phyloP scores from a whole-genome alignment of 2,113 vertebrate species.

The Cygnus atratus region DNA sequence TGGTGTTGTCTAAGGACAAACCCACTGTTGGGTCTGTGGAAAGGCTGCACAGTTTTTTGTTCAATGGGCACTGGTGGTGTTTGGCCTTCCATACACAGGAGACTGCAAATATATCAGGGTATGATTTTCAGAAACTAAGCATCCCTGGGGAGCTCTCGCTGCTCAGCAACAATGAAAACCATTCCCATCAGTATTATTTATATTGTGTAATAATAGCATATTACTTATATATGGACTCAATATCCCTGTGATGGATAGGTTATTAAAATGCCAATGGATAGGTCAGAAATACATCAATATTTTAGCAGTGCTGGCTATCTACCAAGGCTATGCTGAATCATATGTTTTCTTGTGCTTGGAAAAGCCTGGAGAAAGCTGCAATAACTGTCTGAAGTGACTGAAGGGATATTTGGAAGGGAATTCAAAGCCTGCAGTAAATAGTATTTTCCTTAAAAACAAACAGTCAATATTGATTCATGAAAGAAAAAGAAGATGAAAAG shows the following conservation, averaged over 20 bases:
- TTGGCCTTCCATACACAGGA: not conserved
- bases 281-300: conserved; percentile 64
- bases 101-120: not conserved
- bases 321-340: conserved; percentile 58
- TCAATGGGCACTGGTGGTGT: not conserved
- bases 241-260: conserved; percentile 54
- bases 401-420: conserved; percentile 34
- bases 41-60: not conserved
- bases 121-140: conserved; percentile 14
- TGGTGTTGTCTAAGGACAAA: not conserved
- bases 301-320: conserved; percentile 55
- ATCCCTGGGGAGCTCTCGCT: conserved; percentile 11
- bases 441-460: conserved; percentile 39
- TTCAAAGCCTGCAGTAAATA: conserved; percentile 26
- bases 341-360: conserved; percentile 33
- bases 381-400: conserved; percentile 55
- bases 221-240: conserved; percentile 62
- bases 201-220: conserved; percentile 60
- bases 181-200: conserved; percentile 65
- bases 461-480: not conserved
- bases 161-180: conserved; percentile 61
- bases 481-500: not conserved
- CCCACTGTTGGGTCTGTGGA: not conserved
- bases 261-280: conserved; percentile 59
- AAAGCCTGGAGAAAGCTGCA: conserved; percentile 36